These are phyloP conservation scores for Rhea pennata DNA, from an alignment of 2,113 vertebrate genomes.

Conservation along the genomic window DNA sequence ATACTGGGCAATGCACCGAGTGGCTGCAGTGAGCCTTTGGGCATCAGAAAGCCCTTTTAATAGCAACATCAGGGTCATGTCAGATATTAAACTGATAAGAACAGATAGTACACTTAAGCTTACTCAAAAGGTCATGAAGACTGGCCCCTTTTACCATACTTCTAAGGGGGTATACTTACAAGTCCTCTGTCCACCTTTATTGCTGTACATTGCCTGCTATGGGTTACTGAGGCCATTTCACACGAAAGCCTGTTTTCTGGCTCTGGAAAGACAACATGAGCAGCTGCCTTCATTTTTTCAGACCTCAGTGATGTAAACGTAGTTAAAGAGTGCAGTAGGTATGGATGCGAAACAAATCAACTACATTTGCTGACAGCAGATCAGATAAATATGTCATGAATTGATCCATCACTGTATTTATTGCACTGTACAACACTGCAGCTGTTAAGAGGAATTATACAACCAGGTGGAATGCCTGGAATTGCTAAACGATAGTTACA, in stretches of 20 bases:
- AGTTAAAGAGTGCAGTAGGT: not conserved
- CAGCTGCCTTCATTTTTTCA: not conserved
- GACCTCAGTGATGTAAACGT: not conserved
- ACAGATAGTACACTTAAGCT: not conserved
- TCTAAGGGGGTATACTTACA: accelerated
- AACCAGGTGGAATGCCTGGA: not conserved
- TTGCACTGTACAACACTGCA: not conserved
- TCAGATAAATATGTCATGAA: not conserved
- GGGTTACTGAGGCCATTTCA: not conserved
- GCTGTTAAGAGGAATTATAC: not conserved
- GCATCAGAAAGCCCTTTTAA: not conserved
- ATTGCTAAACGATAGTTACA: not conserved
- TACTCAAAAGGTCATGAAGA: not conserved
- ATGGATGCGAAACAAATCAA: not conserved
- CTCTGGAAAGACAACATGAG: not conserved
- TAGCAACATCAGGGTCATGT: not conserved
- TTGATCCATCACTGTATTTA: not conserved
- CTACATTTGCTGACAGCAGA: not conserved
- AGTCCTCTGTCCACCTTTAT: not conserved
- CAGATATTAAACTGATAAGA: not conserved
- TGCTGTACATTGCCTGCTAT: not conserved
- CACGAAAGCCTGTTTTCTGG: not conserved
- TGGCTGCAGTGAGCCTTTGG: not conserved
- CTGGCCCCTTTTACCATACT: accelerated
- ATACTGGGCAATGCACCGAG: not conserved